These are phyloP conservation scores for Aporophyla lueneburgensis DNA, from an alignment of 2,888 invertebrate genomes.

Conservation along the genomic window DNA sequence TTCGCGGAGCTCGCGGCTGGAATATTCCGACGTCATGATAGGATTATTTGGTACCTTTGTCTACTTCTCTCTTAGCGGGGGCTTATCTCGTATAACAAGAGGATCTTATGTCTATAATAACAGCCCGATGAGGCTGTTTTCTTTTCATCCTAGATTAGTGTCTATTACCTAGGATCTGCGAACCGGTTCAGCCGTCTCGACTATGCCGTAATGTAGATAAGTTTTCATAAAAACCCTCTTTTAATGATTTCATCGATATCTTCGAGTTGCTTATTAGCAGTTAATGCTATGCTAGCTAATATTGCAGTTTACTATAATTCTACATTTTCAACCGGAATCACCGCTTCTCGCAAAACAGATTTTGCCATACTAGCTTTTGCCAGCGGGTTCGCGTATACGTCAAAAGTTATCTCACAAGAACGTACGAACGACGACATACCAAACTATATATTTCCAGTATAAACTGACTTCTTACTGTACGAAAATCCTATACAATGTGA, in stretches of 20 bases:
- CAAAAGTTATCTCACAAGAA: no score
- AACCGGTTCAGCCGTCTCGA: slow-evolving; percentile 29
- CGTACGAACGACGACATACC: no score
- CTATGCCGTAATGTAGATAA: slow-evolving; percentile 12
- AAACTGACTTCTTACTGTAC: no score
- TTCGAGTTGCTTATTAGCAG: slow-evolving; percentile 24
- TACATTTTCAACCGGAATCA: slow-evolving; percentile 6
- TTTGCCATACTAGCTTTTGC: not conserved
- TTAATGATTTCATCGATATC: slow-evolving; percentile 35
- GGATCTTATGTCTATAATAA: slow-evolving; percentile 19
- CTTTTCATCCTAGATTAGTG: slow-evolving; percentile 40
- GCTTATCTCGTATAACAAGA: slow-evolving; percentile 30
- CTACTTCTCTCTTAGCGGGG: slow-evolving; percentile 22
- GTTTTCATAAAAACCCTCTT: slow-evolving; percentile 27
- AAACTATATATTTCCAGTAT: no score
- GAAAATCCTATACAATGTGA: no score
- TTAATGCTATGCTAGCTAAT: slow-evolving; percentile 31
- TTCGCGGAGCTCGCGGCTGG: slow-evolving; percentile 13
- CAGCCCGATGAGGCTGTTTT: slow-evolving; percentile 16
- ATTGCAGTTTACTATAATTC: slow-evolving; percentile 6
- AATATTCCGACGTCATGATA: slow-evolving; percentile 30
- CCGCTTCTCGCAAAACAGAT: slow-evolving; percentile 5
- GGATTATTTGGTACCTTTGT: slow-evolving; percentile 51
- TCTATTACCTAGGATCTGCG: slow-evolving; percentile 29
- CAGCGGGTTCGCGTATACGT: no score